Conservation (phyloP, 1,140 invertebrate species). For the Pristionchus pacificus region DNA sequence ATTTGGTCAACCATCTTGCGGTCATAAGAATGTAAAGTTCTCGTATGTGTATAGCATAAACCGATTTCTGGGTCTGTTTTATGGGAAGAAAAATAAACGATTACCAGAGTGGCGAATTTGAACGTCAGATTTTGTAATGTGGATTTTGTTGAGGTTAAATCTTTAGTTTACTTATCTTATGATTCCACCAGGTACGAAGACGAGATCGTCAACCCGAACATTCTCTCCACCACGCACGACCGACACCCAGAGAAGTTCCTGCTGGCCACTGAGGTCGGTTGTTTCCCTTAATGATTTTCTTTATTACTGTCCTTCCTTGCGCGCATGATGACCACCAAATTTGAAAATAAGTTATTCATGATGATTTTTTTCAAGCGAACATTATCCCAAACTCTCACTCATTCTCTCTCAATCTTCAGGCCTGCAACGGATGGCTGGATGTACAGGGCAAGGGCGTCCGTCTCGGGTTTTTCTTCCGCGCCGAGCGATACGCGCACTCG, state of each 20-base stretch:
- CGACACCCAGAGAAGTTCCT: slow-evolving; percentile 20
- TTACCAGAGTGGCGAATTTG: too few relatives aligned
- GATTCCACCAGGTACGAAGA: not conserved
- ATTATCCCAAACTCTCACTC: not conserved
- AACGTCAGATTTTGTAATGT: too few relatives aligned
- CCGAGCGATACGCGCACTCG: not conserved
- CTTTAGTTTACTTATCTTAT: too few relatives aligned
- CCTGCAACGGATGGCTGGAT: slow-evolving; percentile 2
- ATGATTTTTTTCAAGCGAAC: not conserved
- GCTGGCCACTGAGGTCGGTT: slow-evolving; percentile 25
- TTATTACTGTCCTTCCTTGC: too few relatives aligned
- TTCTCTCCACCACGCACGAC: slow-evolving; percentile 13
- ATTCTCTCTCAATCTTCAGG: not conserved
- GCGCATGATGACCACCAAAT: not conserved
- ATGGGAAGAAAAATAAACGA: too few relatives aligned
- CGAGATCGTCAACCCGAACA: slow-evolving; percentile 1
- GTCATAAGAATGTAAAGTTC: too few relatives aligned
- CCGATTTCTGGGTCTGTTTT: too few relatives aligned
- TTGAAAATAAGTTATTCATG: not conserved
- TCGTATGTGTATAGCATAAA: too few relatives aligned
- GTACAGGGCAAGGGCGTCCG: not conserved
- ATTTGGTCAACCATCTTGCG: too few relatives aligned
- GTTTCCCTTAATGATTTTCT: not conserved
- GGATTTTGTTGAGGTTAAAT: too few relatives aligned
- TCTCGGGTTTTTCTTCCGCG: slow-evolving; percentile 13